Conservation (phyloP, 2,888 invertebrate genomes). For the Megaustenia siamemsis region DNA sequence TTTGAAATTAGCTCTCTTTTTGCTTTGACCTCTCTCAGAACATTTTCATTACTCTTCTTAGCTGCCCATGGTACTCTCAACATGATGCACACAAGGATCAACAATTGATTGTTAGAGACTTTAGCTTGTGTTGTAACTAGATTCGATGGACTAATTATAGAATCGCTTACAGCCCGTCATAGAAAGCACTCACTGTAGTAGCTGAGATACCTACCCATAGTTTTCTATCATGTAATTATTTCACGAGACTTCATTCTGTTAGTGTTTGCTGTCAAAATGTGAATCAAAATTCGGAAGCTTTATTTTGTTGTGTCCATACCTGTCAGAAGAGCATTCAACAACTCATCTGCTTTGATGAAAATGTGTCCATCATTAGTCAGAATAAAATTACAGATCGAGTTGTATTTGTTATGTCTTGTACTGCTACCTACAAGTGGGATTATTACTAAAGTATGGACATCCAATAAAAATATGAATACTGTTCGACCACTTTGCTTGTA, state of each 20-base stretch:
- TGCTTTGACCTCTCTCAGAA: no score
- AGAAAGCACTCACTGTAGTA: not conserved
- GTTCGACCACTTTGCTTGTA: not conserved
- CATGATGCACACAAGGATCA: not conserved
- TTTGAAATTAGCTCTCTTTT: no score
- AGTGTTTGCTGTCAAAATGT: not conserved
- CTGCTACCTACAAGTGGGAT: not conserved
- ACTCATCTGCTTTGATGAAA: slow-evolving; percentile 10
- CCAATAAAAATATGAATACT: slow-evolving; percentile 22
- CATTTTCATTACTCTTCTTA: no score
- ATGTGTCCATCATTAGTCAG: not conserved
- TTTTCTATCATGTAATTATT: no score
- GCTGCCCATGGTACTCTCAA: no score
- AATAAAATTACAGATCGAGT: slow-evolving; percentile 22
- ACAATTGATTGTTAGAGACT: not conserved
- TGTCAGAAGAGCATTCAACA: slow-evolving; percentile 7
- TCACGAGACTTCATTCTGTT: not conserved
- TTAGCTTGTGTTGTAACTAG: not conserved
- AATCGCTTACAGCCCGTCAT: not conserved
- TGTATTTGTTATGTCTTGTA: no score
- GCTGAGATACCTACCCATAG: not conserved
- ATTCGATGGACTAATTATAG: not conserved
- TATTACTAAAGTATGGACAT: slow-evolving; percentile 22
- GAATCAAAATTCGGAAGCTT: not conserved
- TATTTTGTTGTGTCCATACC: not conserved